Conservation (phyloP, 2,797 vertebrate genomes). For the Pagetopsis macropterus region DNA sequence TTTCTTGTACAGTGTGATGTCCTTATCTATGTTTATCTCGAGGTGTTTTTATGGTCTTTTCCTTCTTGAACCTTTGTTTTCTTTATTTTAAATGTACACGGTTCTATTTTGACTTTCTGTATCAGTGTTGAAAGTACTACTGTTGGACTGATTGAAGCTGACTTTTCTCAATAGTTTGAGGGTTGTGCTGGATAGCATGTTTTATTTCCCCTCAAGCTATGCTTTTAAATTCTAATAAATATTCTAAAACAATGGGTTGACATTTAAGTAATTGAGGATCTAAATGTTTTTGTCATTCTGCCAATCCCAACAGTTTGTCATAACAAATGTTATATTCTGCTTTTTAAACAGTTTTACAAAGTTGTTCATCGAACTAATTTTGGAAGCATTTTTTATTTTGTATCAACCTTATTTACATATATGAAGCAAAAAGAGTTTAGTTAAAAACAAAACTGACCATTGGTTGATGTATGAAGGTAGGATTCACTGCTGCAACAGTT, state of each 20-base stretch:
- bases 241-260: slow-evolving; percentile 7
- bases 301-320: background rate
- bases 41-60: slow-evolving; percentile 36
- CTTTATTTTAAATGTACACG: slow-evolving; percentile 24
- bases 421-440: no score
- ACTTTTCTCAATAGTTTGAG: slow-evolving; percentile 25
- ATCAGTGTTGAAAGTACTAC: slow-evolving; percentile 50
- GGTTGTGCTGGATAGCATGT: slow-evolving; percentile 18
- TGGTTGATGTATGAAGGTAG: background rate
- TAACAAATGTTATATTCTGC: no score
- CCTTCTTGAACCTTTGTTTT: slow-evolving; percentile 25
- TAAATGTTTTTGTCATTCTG: background rate
- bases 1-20: slow-evolving; percentile 63
- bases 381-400: background rate
- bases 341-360: no score
- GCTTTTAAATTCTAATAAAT: slow-evolving; percentile 60
- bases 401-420: background rate
- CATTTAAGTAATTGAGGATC: background rate
- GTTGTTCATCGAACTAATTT: background rate
- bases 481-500: background rate
- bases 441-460: background rate
- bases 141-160: slow-evolving; percentile 15
- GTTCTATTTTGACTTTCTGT: slow-evolving; percentile 12
- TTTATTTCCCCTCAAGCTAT: slow-evolving; percentile 15
- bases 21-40: slow-evolving; percentile 47